phyloP scores from a whole-genome alignment of 2,797 vertebrate genomes.

The Artibeus lituratus region DNA sequence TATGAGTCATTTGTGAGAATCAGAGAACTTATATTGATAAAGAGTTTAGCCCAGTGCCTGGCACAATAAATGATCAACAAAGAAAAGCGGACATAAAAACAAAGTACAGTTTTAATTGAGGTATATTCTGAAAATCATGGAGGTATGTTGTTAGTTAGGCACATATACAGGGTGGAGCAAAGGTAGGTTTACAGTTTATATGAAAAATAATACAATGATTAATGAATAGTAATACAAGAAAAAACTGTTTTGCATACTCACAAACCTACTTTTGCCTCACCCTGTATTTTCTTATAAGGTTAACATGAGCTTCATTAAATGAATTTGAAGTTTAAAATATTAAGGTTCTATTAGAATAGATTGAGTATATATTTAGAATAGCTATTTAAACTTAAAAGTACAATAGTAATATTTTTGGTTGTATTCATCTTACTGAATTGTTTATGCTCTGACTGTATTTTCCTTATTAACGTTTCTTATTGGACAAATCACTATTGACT shows the following conservation, averaged over 20 bases:
- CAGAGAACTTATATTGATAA: constrained; percentile 29
- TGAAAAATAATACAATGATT: neutral
- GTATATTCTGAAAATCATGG: neutral
- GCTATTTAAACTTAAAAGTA: neutral
- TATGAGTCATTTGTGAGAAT: neutral
- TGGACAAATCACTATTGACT: neutral
- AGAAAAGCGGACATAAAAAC: constrained; percentile 3
- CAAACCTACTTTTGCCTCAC: neutral
- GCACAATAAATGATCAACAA: neutral
- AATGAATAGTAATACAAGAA: neutral
- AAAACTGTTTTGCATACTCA: neutral
- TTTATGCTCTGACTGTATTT: constrained; percentile 24
- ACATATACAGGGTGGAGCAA: neutral
- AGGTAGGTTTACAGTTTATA: neutral
- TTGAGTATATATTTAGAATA: constrained; percentile 32
- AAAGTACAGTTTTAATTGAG: neutral
- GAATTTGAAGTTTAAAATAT: constrained; percentile 33
- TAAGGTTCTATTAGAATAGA: constrained; percentile 4
- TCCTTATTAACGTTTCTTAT: constrained; percentile 25
- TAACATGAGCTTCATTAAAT: neutral
- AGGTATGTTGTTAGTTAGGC: neutral
- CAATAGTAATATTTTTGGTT: constrained; percentile 21
- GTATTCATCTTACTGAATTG: neutral
- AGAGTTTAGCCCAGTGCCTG: neutral
- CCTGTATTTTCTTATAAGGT: neutral